A percentile compares a stretch with the other conserved stretches of the same genome.
These are phyloP conservation scores for Hemicrepidius hirtus DNA, from an alignment of 2,888 invertebrate species.

Conservation along the genomic window DNA sequence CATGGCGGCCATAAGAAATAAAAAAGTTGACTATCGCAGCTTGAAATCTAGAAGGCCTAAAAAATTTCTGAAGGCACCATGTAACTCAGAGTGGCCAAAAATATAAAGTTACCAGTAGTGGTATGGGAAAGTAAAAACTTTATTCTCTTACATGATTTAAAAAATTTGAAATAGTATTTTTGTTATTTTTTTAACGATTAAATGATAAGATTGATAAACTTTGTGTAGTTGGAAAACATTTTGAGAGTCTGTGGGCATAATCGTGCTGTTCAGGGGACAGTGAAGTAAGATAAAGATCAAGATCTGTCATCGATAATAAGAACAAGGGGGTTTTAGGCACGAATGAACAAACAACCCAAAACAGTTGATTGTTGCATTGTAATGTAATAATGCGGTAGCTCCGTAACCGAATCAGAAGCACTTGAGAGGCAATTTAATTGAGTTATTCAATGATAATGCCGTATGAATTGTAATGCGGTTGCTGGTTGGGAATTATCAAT, in stretches of 20 bases:
- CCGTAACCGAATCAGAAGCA: constrained; percentile 22
- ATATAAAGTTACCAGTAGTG: too few species aligned
- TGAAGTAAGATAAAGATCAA: constrained; percentile 35
- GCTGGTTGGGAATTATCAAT: background rate
- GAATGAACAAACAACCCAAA: constrained; percentile 50
- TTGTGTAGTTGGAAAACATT: constrained; percentile 7
- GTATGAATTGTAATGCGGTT: background rate
- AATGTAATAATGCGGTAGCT: constrained; percentile 39
- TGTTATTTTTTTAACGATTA: too few species aligned
- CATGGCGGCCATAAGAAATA: too few species aligned
- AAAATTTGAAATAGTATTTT: too few species aligned
- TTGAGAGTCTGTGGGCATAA: background rate
- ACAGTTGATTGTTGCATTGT: constrained; percentile 49
- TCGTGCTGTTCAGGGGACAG: constrained; percentile 1
- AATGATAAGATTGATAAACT: too few species aligned
- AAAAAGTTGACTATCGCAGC: too few species aligned
- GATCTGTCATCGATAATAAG: constrained; percentile 37
- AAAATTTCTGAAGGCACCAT: too few species aligned
- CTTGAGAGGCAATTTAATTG: constrained; percentile 41
- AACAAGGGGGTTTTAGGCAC: constrained; percentile 41
- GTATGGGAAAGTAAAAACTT: too few species aligned
- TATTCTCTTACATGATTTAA: too few species aligned
- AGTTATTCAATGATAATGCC: constrained; percentile 34
- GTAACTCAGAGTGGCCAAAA: too few species aligned
- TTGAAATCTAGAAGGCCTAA: too few species aligned